Evolutionary conservation across 2,113 vertebrate species (phyloP).

Genomic region (Notarius lentiginosus): DNA sequence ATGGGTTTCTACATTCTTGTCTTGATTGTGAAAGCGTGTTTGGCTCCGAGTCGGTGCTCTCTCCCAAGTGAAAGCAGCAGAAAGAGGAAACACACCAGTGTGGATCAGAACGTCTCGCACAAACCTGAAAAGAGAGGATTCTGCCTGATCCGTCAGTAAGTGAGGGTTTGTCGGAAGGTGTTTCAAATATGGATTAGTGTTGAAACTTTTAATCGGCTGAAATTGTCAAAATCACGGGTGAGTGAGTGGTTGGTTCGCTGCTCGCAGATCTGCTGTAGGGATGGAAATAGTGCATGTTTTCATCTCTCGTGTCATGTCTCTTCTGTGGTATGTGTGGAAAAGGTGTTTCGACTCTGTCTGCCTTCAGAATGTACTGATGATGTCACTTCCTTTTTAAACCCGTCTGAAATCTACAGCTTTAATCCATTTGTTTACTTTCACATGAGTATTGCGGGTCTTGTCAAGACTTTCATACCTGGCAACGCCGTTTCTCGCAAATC

Average conservation of each 20-base stretch:
- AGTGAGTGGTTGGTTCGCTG: neutral
- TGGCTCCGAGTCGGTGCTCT: neutral
- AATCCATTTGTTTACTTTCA: neutral
- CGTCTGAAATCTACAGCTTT: neutral
- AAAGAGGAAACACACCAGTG: neutral
- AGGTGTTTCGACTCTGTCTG: neutral
- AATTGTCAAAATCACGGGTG: neutral
- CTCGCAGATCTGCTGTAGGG: neutral
- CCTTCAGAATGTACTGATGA: neutral
- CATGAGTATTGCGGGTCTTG: neutral
- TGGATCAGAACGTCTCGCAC: neutral
- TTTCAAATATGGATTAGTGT: neutral
- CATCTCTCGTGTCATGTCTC: neutral
- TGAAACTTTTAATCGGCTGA: neutral
- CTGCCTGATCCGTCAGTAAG: neutral
- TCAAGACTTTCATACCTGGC: neutral
- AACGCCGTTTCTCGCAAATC: no score
- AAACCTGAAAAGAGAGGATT: neutral
- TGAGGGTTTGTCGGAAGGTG: neutral
- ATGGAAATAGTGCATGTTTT: neutral
- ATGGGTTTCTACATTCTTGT: conserved; percentile 44
- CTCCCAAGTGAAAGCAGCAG: neutral
- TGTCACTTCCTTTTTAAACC: neutral
- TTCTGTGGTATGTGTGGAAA: neutral
- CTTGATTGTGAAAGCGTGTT: conserved; percentile 32